Conservation (phyloP, 1,140 invertebrate genomes). For the Zelostemma sp. region DNA sequence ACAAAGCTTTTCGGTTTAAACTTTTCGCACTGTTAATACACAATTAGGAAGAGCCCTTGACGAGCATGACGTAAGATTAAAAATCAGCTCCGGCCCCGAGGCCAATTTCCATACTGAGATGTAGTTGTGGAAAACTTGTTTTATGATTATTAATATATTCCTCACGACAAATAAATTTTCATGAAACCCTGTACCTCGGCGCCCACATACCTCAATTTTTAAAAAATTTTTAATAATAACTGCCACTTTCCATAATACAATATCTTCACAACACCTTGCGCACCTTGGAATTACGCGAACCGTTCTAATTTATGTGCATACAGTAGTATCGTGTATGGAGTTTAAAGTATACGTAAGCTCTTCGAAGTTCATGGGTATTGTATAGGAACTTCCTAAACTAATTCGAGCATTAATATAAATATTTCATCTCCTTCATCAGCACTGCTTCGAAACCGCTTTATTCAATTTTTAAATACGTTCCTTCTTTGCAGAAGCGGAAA, state of each 20-base stretch:
- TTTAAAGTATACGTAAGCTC: background rate
- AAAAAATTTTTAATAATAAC: background rate
- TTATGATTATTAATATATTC: slow-evolving; percentile 2
- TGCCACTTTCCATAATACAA: background rate
- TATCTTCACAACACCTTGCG: background rate
- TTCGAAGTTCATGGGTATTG: background rate
- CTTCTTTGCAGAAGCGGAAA: slow-evolving; percentile 23
- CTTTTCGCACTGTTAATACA: no score
- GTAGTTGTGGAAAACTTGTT: background rate
- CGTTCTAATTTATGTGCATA: background rate
- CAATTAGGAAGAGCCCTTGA: no score
- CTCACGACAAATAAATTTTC: no score
- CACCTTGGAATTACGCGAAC: no score
- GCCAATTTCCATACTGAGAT: background rate
- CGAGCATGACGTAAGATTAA: no score
- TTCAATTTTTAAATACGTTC: slow-evolving; percentile 13
- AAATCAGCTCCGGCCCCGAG: no score
- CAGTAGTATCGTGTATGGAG: background rate
- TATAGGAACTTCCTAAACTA: background rate
- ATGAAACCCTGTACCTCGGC: no score
- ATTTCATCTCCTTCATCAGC: background rate
- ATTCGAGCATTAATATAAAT: background rate
- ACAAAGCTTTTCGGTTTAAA: no score
- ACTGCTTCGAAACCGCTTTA: background rate
- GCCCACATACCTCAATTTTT: background rate